Evolutionary conservation across 2,113 vertebrate species (phyloP).

Genomic region (Asarcornis scutulata): DNA sequence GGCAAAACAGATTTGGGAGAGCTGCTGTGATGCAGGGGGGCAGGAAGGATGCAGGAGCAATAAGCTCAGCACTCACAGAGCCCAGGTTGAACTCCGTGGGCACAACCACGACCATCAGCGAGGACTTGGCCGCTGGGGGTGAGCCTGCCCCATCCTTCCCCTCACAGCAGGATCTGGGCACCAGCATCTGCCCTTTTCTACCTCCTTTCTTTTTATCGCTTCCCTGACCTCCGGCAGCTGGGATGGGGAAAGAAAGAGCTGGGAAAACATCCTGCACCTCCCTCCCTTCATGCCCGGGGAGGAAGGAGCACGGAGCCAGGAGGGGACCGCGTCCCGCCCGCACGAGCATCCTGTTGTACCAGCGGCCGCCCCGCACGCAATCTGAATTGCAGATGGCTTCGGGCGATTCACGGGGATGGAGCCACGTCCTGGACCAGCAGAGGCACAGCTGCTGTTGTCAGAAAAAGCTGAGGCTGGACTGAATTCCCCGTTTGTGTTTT

Average conservation of each 20-base stretch:
- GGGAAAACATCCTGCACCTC: background rate
- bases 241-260: background rate
- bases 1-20: background rate
- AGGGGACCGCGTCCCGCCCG: accelerated
- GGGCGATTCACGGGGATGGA: background rate
- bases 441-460: background rate
- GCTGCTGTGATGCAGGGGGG: background rate
- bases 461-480: accelerated
- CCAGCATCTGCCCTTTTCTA: background rate
- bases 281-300: background rate
- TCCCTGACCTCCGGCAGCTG: accelerated
- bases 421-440: accelerated
- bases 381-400: slow-evolving; percentile 31
- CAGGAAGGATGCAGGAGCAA: background rate
- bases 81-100: no score
- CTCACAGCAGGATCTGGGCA: no score
- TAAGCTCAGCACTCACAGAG: background rate
- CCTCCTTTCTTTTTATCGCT: background rate
- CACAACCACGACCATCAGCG: no score
- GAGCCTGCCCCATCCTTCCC: no score
- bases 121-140: background rate
- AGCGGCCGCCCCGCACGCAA: background rate
- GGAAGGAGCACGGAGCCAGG: background rate
- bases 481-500: background rate
- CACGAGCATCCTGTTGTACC: background rate